Percentiles rank a stretch among this genome's conserved stretches.
These are phyloP conservation scores for Mythimna loreyi DNA, from an alignment of 2,888 invertebrate species.

Conservation along the genomic window DNA sequence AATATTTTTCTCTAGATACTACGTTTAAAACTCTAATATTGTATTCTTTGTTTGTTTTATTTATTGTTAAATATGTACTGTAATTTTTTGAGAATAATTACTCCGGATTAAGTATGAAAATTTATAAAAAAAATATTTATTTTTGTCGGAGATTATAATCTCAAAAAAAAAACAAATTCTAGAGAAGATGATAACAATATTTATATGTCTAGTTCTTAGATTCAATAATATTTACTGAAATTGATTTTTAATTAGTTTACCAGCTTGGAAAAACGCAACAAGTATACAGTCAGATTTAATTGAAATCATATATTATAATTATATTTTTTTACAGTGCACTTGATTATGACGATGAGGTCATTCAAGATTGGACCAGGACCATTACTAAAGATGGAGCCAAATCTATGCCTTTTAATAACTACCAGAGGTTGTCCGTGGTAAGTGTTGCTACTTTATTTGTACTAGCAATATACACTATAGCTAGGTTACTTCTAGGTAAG, in stretches of 20 bases:
- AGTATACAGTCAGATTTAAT: too few relatives aligned
- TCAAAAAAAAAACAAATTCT: too few relatives aligned
- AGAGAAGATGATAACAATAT: not conserved
- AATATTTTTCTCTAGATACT: too few relatives aligned
- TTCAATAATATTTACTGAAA: not conserved
- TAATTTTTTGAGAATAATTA: not conserved
- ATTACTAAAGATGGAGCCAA: slow-evolving; percentile 70
- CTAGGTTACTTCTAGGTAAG: too few relatives aligned
- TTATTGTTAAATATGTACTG: not conserved
- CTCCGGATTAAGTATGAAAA: not conserved
- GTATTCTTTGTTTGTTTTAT: not conserved
- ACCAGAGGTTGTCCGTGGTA: slow-evolving; percentile 77
- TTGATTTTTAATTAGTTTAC: too few relatives aligned
- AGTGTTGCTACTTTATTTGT: too few relatives aligned
- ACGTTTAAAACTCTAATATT: not conserved
- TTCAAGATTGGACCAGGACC: slow-evolving; percentile 63
- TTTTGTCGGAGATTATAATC: too few relatives aligned
- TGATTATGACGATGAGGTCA: slow-evolving; percentile 75
- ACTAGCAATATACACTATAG: too few relatives aligned
- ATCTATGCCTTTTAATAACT: slow-evolving; percentile 82
- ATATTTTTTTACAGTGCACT: slow-evolving; percentile 71
- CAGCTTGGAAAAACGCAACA: too few relatives aligned
- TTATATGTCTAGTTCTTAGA: not conserved
- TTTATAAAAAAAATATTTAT: not conserved
- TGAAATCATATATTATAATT: not conserved